phyloP scores from a whole-genome alignment of 1,140 invertebrate species.

The Drosophila punjabiensis region DNA sequence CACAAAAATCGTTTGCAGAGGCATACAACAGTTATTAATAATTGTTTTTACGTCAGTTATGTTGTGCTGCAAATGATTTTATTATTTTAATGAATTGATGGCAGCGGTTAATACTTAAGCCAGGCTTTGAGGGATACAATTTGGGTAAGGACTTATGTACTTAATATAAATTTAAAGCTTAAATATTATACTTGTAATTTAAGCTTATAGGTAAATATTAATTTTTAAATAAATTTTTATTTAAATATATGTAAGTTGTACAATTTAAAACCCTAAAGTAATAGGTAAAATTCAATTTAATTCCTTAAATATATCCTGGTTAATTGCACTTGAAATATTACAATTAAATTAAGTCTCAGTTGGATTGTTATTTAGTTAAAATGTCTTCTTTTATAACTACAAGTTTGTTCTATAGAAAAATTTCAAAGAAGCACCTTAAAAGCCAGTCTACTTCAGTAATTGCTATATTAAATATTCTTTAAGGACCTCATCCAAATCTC shows the following conservation, averaged over 20 bases:
- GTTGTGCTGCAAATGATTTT: not conserved
- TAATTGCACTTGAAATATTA: not conserved
- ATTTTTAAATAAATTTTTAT: too few relatives aligned
- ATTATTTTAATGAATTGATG: not conserved
- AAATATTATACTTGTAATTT: too few relatives aligned
- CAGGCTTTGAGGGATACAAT: not conserved
- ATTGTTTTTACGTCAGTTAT: constrained; percentile 18
- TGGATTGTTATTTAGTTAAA: not conserved
- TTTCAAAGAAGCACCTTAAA: not conserved
- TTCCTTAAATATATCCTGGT: not conserved
- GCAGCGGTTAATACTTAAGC: not conserved
- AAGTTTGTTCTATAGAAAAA: not conserved
- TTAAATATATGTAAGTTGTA: too few relatives aligned
- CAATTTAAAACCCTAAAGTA: too few relatives aligned
- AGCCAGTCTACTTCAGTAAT: too few relatives aligned
- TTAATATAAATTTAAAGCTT: not conserved
- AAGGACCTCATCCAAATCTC: not conserved
- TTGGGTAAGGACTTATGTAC: not conserved
- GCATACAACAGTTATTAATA: constrained; percentile 5
- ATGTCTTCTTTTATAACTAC: too few relatives aligned
- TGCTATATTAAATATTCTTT: too few relatives aligned
- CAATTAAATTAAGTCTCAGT: not conserved
- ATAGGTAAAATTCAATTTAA: too few relatives aligned
- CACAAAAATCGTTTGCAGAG: not conserved
- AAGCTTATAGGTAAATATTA: too few relatives aligned